A percentile compares a stretch with the other conserved stretches of the same genome.
Conservation (phyloP, 1,140 invertebrate species). For the Drosophila rhopaloa region DNA sequence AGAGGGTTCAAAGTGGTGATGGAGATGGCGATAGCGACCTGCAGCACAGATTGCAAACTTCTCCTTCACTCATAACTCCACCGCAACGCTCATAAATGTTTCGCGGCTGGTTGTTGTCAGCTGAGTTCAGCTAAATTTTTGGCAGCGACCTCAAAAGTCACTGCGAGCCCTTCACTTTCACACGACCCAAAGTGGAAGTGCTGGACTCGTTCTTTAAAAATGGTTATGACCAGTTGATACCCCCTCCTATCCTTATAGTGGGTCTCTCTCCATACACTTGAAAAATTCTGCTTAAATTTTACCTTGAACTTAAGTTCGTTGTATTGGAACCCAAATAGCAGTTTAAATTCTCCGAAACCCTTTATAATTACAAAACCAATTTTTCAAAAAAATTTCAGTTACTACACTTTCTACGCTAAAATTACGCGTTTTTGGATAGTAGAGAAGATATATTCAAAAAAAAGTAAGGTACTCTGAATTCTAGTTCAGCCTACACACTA, state of each 20-base stretch:
- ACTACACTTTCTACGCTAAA: too few species aligned
- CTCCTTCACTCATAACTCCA: constrained; percentile 52
- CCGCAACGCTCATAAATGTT: constrained; percentile 50
- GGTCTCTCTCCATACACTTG: constrained; percentile 17
- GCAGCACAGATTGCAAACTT: constrained; percentile 27
- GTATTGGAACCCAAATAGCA: too few species aligned
- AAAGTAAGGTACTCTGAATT: not conserved
- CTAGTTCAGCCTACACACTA: too few species aligned
- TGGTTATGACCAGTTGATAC: constrained; percentile 39
- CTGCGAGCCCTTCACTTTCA: constrained; percentile 73
- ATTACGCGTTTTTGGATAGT: too few species aligned
- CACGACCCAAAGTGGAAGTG: constrained; percentile 16
- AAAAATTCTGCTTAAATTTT: not conserved
- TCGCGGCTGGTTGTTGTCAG: constrained; percentile 11
- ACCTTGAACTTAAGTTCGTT: too few species aligned
- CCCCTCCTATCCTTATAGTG: constrained; percentile 6
- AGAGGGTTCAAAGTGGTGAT: constrained; percentile 4
- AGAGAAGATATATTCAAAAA: too few species aligned
- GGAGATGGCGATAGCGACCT: constrained; percentile 19
- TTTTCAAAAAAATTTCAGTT: too few species aligned
- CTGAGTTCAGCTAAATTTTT: constrained; percentile 30
- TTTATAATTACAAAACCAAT: too few species aligned
- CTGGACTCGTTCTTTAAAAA: constrained; percentile 18
- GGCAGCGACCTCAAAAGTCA: constrained; percentile 47
- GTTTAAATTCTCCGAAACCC: too few species aligned